phyloP scores from a whole-genome alignment of 2,113 vertebrate species.

The Potamarius usumacintae region DNA sequence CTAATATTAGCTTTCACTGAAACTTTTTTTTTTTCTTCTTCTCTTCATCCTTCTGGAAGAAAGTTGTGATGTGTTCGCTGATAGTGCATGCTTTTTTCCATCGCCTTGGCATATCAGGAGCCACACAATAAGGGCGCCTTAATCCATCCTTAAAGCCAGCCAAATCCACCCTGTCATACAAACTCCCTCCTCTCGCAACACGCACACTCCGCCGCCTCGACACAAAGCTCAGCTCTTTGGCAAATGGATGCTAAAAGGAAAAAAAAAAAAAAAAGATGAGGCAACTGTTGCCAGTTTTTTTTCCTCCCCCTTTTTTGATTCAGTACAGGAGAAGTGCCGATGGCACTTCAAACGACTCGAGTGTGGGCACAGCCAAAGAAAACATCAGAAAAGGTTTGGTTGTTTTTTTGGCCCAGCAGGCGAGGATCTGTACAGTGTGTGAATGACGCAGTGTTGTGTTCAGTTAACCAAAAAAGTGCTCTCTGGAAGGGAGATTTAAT shows the following conservation, averaged over 20 bases:
- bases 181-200: neutral
- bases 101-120: slow-evolving; percentile 14
- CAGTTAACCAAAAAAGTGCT: slow-evolving; percentile 11
- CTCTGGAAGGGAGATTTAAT: slow-evolving; percentile 26
- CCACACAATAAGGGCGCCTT: slow-evolving; percentile 61
- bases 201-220: slow-evolving; percentile 38
- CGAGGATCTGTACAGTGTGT: slow-evolving; percentile 6
- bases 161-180: slow-evolving; percentile 57
- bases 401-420: neutral
- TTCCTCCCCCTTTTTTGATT: neutral
- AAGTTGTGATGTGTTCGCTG: slow-evolving; percentile 20
- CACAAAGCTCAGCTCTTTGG: slow-evolving; percentile 28
- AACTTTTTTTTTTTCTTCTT: neutral
- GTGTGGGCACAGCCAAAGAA: slow-evolving; percentile 32
- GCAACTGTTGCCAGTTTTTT: slow-evolving; percentile 4
- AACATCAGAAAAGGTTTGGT: slow-evolving; percentile 13
- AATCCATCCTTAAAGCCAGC: slow-evolving; percentile 72
- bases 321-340: slow-evolving; percentile 20
- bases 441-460: slow-evolving; percentile 11
- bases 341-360: slow-evolving; percentile 31
- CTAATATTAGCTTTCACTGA: neutral
- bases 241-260: slow-evolving; percentile 30
- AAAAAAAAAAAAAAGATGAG: neutral
- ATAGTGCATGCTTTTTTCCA: slow-evolving; percentile 38
- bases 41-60: neutral